Percentiles rank a stretch among this genome's conserved stretches.
Evolutionary conservation across 53 echinoderm and acorn worm genomes (phyloP).

Genomic region (Mesocentrotus franciscanus): DNA sequence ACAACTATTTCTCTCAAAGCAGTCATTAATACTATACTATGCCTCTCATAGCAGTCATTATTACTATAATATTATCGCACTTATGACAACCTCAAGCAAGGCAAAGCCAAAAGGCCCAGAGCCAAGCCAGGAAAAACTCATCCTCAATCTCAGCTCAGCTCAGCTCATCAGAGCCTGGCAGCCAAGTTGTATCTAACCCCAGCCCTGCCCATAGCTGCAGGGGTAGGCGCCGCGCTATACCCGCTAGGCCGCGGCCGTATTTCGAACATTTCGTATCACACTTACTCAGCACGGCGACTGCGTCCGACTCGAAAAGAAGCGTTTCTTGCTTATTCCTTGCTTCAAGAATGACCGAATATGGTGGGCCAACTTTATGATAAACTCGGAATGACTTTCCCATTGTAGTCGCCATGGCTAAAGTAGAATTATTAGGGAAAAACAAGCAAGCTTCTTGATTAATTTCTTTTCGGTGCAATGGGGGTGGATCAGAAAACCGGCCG

Average conservation of each 20-base stretch:
- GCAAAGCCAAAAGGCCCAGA: too few relatives aligned
- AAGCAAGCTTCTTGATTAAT: not conserved
- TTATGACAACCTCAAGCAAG: too few relatives aligned
- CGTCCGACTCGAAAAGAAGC: conserved; percentile 87
- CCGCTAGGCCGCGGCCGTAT: not conserved
- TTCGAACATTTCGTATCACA: not conserved
- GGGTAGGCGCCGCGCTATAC: too few relatives aligned
- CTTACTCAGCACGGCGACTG: conserved; percentile 89
- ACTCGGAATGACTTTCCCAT: conserved; percentile 89
- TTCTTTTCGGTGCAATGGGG: not conserved
- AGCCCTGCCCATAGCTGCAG: too few relatives aligned
- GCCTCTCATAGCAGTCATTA: too few relatives aligned
- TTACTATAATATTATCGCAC: too few relatives aligned
- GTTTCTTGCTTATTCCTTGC: conserved; percentile 82
- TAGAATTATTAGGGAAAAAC: not conserved
- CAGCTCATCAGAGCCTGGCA: too few relatives aligned
- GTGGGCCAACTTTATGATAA: conserved; percentile 88
- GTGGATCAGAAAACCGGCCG: not conserved
- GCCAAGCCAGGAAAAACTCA: too few relatives aligned
- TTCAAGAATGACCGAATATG: conserved; percentile 90
- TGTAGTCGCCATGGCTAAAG: conserved; percentile 69
- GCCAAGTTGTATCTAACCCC: too few relatives aligned
- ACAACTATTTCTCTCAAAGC: too few relatives aligned
- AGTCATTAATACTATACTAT: too few relatives aligned
- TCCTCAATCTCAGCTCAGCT: too few relatives aligned